Evolutionary conservation across 1,140 invertebrate species (phyloP), one percentile per base, ranked within the genome.

Genomic region (Rhizoglyphus robini): DNA sequence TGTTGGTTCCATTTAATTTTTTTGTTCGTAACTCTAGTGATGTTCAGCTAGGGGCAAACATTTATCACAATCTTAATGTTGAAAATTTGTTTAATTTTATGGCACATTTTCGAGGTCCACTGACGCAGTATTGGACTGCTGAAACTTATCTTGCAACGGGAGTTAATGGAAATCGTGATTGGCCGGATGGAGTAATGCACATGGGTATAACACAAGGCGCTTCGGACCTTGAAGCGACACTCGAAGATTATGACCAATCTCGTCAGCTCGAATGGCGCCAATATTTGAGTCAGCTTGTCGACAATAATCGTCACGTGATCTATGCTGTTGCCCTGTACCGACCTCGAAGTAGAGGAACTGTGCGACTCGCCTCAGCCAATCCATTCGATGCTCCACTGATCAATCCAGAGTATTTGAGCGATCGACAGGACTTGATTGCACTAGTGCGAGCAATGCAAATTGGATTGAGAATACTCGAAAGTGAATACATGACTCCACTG

Each of bases 351-450:
- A 81, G 80, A 69, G 90, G 90, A 0, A 76, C 80, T 5, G 86
- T 95, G n/a, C 84, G 83, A 65, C 72, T 95, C 5, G 77, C 86
- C 8, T 87, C 83, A 65, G 83, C 81, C 29, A 87, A 93, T 76
- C 93, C 93, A 0, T 86, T 84, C 66, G 85, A 90, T 66, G 86
- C 90, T 73, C 94, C 94, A 0, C 79, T 89, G 20, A 91, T 96
- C 57, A 87, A 91, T 73, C 88, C 92, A 0, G 92, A 92, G 73
- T 94, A 94, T 71, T 84, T 94, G 68, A 78, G 80, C 5, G 85
- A 90, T 60, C 84, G 85, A 1, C 78, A 82, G 20, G 89, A 92
- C 71, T 79, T 90, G 68, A 84, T 84, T 36, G 85, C 83, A 0
- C 73, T 90, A 23, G 79, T 90, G 3, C 88, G 90, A 76, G 88